A percentile compares a stretch with the other conserved stretches of the same genome.
Evolutionary conservation across 2,797 vertebrate species (phyloP).

Genomic region (Platalea minor): DNA sequence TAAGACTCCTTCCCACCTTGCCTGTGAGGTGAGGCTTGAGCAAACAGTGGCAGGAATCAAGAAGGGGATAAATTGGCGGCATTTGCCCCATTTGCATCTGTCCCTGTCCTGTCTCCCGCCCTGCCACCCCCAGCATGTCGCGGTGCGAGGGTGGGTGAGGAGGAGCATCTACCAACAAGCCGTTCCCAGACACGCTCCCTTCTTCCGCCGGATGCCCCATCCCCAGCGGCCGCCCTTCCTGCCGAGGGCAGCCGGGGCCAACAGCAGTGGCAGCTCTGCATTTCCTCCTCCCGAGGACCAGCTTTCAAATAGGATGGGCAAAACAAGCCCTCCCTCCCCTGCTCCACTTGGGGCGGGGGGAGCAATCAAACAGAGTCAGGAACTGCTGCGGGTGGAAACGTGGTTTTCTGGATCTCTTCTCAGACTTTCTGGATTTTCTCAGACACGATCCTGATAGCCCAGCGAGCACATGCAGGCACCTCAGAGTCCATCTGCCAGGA

Average conservation of each 20-base stretch:
- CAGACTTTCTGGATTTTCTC: background rate
- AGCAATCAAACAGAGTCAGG: background rate
- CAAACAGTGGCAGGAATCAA: background rate
- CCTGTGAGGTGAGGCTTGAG: background rate
- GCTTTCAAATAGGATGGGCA: background rate
- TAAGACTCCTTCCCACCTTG: background rate
- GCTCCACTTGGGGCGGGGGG: background rate
- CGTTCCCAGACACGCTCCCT: fast-evolving
- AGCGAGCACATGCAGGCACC: fast-evolving
- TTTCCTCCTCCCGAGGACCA: background rate
- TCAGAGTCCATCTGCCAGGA: background rate
- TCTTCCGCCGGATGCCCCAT: background rate
- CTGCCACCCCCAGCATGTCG: background rate
- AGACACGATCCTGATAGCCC: background rate
- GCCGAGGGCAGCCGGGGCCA: background rate
- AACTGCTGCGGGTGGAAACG: background rate
- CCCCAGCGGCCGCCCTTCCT: background rate
- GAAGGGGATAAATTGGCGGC: background rate
- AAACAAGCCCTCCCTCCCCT: background rate
- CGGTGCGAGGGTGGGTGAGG: background rate
- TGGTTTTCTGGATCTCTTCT: background rate
- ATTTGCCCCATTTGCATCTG: background rate
- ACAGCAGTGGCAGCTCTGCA: background rate
- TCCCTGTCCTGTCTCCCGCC: background rate
- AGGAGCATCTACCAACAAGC: background rate